Percentiles rank a stretch among this genome's conserved stretches.
Evolutionary conservation across 2,797 vertebrate genomes (phyloP).

Genomic region (Caiman crocodilus): DNA sequence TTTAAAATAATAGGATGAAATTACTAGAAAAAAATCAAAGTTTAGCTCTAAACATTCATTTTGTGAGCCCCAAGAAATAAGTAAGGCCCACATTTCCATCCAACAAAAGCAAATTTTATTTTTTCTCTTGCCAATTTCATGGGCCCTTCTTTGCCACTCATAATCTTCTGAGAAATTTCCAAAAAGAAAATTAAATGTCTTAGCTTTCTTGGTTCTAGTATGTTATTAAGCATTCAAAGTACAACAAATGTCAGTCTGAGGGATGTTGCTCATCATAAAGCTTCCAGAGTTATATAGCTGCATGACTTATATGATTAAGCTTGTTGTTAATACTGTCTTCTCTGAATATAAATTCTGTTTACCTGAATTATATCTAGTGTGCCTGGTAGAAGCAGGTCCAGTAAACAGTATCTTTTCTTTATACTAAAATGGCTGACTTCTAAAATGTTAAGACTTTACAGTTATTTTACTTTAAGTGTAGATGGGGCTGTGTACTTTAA

Average conservation of each 20-base stretch:
- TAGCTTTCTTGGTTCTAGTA: background rate
- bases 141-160: background rate
- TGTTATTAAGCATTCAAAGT: background rate
- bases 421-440: conserved; percentile 13
- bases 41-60: background rate
- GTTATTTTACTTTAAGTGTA: conserved; percentile 5
- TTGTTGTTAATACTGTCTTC: conserved; percentile 14
- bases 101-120: background rate
- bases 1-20: background rate
- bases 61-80: background rate
- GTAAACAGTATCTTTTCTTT: background rate
- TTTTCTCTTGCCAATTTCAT: background rate
- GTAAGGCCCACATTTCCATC: background rate
- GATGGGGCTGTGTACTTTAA: background rate
- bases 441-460: background rate
- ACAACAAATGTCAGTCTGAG: background rate
- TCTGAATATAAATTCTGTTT: background rate
- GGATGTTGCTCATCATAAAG: background rate
- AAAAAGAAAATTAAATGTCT: background rate
- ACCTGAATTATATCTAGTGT: background rate
- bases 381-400: background rate
- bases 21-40: background rate
- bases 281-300: background rate
- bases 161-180: conserved; percentile 1
- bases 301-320: background rate